Base-by-base conservation (phyloP, 2,888 invertebrate species). In the Caenorhabditis japonica region DNA sequence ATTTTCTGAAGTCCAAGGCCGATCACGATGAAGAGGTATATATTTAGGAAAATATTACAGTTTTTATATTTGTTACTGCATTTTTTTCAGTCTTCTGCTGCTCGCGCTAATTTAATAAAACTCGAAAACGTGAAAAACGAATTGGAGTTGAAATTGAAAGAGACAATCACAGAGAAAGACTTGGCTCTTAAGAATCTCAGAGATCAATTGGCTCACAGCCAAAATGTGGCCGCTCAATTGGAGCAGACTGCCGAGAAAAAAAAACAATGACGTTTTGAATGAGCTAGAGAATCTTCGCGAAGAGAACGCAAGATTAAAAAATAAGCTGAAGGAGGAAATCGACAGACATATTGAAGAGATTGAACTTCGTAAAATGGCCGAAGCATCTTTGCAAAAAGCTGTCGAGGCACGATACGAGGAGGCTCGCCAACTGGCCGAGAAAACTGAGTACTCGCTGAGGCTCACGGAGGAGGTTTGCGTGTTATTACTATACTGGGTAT, bases 261-360 rank as follows among this genome's bases (percentile, higher is more conserved):
- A 25, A 62, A 38, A 64, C 30, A 30, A 44, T 10, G 72, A 66
- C 21, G 52, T 47, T 43, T 55, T 59, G 30, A 30, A 10, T 7
- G 21, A 36, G 7, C 36, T 64, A 12, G 64, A 64, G 34, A 23
- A 58, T 49, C 59, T 72, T 21, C 41, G 46, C n/a, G 64, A 72
- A 36, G 64, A 72, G 34, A 72, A 66, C 17, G n/a, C 66, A 25
- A 53, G 21, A 21, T 38, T 60, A 49, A 72, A 75, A 39, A 56
- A 53, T n/a, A 66, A 61, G 23, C 17, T 75, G 13, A 73, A 77
- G 30, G 60, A 55, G 13, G 71, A 72, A 69, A 51, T 60, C 15
- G 77, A 75, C 30, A 56, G 66, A 36, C 69, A 51, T 30, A 41
- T 75, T 17, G 51, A 59, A 7, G 66, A 72, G 19, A 56, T 30